Evolutionary conservation across 2,888 invertebrate species (phyloP).

Genomic region (Aspidiotus destructor): DNA sequence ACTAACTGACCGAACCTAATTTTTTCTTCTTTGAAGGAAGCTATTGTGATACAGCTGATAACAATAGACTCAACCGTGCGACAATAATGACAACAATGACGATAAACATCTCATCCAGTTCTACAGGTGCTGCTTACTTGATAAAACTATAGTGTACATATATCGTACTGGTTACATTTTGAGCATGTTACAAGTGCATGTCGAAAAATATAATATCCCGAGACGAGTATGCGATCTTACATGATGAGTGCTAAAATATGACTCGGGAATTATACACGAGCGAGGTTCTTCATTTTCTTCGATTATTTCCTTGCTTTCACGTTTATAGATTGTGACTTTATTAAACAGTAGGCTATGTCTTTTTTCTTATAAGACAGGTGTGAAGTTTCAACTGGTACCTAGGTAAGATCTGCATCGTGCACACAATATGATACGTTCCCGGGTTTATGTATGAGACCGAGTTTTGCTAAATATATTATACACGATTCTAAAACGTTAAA

Average conservation of each 20-base stretch:
- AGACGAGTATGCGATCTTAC: constrained; percentile 7
- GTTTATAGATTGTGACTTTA: background rate
- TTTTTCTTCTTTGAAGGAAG: constrained; percentile 26
- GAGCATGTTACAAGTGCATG: background rate
- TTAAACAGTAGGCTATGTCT: too few relatives aligned
- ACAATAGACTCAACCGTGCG: constrained; percentile 31
- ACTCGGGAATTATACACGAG: background rate
- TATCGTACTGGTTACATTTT: too few relatives aligned
- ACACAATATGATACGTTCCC: too few relatives aligned
- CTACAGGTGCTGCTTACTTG: constrained; percentile 24
- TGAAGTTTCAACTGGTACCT: too few relatives aligned
- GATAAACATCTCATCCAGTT: constrained; percentile 28
- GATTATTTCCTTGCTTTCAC: background rate
- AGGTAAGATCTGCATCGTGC: too few relatives aligned
- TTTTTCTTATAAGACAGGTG: too few relatives aligned
- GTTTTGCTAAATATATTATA: too few relatives aligned
- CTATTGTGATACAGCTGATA: constrained; percentile 21
- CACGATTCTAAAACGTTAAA: too few relatives aligned
- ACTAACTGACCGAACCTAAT: constrained; percentile 34
- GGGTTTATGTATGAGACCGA: too few relatives aligned
- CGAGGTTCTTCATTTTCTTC: constrained; percentile 12
- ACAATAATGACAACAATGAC: constrained; percentile 32
- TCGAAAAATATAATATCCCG: constrained; percentile 21
- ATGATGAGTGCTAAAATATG: constrained; percentile 27
- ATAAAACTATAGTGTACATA: too few relatives aligned